A percentile compares a stretch with the other conserved stretches of the same genome.
phyloP scores from a whole-genome alignment of 2,888 invertebrate genomes.

The Tetragonula carbonaria region DNA sequence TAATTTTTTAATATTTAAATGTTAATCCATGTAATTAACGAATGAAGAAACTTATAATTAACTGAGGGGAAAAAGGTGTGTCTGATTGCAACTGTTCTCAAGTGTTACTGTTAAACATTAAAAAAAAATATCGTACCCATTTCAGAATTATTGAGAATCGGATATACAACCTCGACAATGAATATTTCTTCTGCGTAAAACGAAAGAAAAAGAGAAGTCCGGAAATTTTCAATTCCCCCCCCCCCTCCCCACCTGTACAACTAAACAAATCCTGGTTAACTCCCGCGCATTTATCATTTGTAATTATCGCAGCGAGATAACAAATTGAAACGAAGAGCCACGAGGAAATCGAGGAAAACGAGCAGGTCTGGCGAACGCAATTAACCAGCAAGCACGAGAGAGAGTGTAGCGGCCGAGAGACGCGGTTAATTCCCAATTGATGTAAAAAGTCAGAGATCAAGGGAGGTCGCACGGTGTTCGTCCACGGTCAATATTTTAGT shows the following conservation, averaged over 20 bases:
- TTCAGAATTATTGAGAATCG: no score
- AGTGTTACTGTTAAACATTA: no score
- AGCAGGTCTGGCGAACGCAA: neutral
- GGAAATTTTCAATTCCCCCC: neutral
- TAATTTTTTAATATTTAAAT: no score
- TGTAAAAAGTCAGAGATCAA: neutral
- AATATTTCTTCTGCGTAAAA: no score
- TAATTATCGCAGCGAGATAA: neutral
- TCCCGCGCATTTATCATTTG: neutral
- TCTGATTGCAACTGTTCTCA: neutral
- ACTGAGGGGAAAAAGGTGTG: neutral
- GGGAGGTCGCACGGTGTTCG: neutral
- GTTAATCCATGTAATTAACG: no score
- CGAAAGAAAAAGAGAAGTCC: neutral
- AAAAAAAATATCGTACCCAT: no score
- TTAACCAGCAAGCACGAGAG: neutral
- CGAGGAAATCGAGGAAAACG: no score
- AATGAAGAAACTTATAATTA: no score
- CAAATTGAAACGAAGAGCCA: neutral
- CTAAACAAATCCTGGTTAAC: neutral
- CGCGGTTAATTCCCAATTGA: slow-evolving; percentile 7
- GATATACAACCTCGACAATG: no score
- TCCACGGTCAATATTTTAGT: slow-evolving; percentile 33
- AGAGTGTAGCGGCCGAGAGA: neutral
- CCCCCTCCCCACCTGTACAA: neutral